Conservation (phyloP, 2,888 invertebrate species). For the Stenolophus ochropezus region DNA sequence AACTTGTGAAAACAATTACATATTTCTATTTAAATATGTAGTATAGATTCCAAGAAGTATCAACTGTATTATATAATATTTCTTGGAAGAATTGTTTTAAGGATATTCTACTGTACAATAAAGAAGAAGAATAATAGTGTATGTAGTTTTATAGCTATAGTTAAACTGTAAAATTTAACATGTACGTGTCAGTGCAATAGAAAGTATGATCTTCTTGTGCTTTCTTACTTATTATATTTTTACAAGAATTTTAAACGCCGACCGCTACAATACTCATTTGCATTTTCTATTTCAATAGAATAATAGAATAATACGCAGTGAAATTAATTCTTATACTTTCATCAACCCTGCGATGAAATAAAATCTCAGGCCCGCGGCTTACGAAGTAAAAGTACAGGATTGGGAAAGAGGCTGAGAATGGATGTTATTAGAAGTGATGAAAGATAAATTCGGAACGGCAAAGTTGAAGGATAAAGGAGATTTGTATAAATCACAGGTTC, state of each 20-base stretch:
- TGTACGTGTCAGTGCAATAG: conserved; percentile 47
- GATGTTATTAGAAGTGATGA: conserved; percentile 32
- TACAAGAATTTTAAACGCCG: conserved; percentile 36
- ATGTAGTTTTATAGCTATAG: conserved; percentile 33
- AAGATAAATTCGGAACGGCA: conserved; percentile 35
- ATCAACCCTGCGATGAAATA: not conserved
- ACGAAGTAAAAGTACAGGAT: not conserved
- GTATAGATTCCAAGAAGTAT: not conserved
- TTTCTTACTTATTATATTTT: conserved; percentile 38
- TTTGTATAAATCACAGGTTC: conserved; percentile 40
- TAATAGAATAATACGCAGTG: conserved; percentile 31
- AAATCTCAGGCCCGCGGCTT: not conserved
- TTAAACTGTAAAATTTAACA: conserved; percentile 47
- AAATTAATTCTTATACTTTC: conserved; percentile 5
- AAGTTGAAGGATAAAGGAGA: conserved; percentile 36
- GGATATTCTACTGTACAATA: conserved; percentile 6
- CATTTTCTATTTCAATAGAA: conserved; percentile 41
- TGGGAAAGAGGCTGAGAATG: not conserved
- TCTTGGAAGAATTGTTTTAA: not conserved
- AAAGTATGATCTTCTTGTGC: conserved; percentile 43
- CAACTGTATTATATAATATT: not conserved
- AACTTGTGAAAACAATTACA: too few species aligned
- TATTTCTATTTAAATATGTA: too few species aligned
- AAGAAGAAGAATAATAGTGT: not conserved
- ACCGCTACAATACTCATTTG: conserved; percentile 24